phyloP scores from a whole-genome alignment of 2,888 invertebrate species.

The Sarcophaga variegata region DNA sequence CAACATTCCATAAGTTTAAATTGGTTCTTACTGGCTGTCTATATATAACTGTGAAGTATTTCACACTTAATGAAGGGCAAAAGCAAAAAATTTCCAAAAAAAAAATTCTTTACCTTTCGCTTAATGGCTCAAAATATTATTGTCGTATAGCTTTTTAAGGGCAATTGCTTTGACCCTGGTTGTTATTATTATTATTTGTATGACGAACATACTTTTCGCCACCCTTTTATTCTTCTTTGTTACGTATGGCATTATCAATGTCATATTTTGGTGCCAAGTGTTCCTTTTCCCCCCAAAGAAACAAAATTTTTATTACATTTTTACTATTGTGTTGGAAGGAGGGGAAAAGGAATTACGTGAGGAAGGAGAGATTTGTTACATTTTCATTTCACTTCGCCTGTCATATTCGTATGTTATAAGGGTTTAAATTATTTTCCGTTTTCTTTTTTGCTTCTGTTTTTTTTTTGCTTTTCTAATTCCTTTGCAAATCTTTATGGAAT shows the following conservation, averaged over 20 bases:
- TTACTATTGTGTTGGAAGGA: neutral
- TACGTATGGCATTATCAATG: conserved; percentile 3
- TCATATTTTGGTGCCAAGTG: conserved; percentile 49
- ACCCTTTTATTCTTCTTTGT: conserved; percentile 38
- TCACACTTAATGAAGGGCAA: too few relatives aligned
- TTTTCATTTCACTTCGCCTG: conserved; percentile 25
- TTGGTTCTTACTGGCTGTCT: too few relatives aligned
- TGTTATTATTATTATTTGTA: conserved; percentile 30
- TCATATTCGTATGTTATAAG: conserved; percentile 60
- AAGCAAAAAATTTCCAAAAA: too few relatives aligned
- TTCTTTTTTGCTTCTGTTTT: too few relatives aligned
- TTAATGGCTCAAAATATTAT: conserved; percentile 25
- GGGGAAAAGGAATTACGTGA: neutral
- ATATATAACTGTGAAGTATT: too few relatives aligned
- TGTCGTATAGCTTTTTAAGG: conserved; percentile 49
- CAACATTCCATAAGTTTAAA: too few relatives aligned
- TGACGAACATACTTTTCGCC: conserved; percentile 32
- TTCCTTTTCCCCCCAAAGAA: conserved; percentile 19
- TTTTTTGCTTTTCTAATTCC: neutral
- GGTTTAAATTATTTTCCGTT: conserved; percentile 41
- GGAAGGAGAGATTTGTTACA: neutral
- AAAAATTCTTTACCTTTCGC: too few relatives aligned
- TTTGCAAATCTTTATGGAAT: conserved; percentile 61
- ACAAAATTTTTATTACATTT: conserved; percentile 30
- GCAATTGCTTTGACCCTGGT: conserved; percentile 65